Evolutionary conservation across 1,140 invertebrate species (phyloP).

Genomic region (Asbolus verrucosus): DNA sequence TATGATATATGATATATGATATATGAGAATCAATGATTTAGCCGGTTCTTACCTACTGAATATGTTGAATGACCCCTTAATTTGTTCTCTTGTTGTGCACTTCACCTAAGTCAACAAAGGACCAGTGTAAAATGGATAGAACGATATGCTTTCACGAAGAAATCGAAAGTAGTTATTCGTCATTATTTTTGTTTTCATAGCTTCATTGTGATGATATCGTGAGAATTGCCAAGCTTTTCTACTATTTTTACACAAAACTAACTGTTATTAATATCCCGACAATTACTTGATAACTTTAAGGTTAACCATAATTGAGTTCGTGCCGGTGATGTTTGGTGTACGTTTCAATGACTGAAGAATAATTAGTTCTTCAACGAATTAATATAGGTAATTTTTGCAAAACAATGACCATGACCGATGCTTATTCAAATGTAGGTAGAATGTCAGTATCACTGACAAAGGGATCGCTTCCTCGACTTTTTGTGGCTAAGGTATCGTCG

Average conservation of each 20-base stretch:
- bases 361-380: neutral
- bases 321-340: neutral
- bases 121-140: neutral
- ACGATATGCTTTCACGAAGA: neutral
- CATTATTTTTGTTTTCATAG: too few relatives aligned
- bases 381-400: slow-evolving; percentile 8
- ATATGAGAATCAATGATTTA: neutral
- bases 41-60: too few relatives aligned
- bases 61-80: neutral
- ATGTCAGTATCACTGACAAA: neutral
- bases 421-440: slow-evolving; percentile 7
- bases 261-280: neutral
- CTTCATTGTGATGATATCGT: too few relatives aligned
- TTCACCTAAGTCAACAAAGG: neutral
- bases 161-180: too few relatives aligned
- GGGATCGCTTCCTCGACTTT: too few relatives aligned
- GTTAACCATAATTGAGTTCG: neutral
- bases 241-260: neutral
- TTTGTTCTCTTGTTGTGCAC: neutral
- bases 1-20: too few relatives aligned
- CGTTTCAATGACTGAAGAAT: neutral
- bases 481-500: too few relatives aligned
- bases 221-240: slow-evolving; percentile 4
- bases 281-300: neutral
- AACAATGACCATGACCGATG: slow-evolving; percentile 24